Evolutionary conservation across 2,888 invertebrate genomes (phyloP), one percentile per base, ranked within the genome.

Genomic region (Pollenia angustigena): DNA sequence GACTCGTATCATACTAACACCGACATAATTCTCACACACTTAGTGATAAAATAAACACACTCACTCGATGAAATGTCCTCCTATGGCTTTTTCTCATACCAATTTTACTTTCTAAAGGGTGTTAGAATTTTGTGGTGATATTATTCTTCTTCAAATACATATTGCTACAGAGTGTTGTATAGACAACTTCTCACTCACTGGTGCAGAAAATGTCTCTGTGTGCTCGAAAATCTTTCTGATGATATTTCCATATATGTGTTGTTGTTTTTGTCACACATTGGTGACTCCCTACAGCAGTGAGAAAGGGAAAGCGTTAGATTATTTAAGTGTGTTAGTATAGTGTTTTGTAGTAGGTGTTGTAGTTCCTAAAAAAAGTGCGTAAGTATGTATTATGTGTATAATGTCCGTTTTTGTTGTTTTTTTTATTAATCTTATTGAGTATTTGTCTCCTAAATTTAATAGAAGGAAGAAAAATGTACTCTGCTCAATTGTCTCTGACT

Each of bases 221-320:
- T 50, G 79, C 12, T 82, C 66, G 62, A 84, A 79, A 85, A 74
- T 64, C 32, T 32, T 32, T 32, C 79, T 72, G 42, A 64, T 85
- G 82, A 75, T 86, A 83, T 6, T 32, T 32, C 6, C 32, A 56
- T 6, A 58, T 42, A 40, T 48, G 11, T 54, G 46, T 71, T 23
- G 58, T 42, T 58, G 16, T 23, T 40, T 64, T 72, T 79, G 68
- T 82, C 68, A 42, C 18, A 23, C 50, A 60, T 10, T 32, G 74
- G 69, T 58, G 66, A 42, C 80, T 72, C 75, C 80, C 79, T 82
- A 78, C 81, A 62, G 42, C n/a, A 84, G 86, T 40, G 76, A 87
- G 85, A 88, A 84, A 87, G 83, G 87, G 87, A 87, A 87, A 87
- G 81, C 85, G 83, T 87, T 87, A 83, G 87, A 85, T 75, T 82